These are phyloP conservation scores for Bucco capensis DNA, from an alignment of 2,113 vertebrate genomes.

Conservation along the genomic window DNA sequence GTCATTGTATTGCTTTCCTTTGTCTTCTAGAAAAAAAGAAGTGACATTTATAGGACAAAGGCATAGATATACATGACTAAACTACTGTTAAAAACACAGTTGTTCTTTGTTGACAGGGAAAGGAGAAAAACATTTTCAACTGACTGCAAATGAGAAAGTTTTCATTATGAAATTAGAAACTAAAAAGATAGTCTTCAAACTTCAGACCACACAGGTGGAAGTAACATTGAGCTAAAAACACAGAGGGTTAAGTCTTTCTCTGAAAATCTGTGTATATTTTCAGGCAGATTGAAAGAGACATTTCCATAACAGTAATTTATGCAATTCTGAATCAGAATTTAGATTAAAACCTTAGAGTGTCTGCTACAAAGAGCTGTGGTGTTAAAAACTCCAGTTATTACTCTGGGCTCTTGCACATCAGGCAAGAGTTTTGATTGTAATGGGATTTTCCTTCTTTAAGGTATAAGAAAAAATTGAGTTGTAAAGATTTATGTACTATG, in stretches of 20 bases:
- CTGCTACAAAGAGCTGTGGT: not conserved
- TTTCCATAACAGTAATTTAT: not conserved
- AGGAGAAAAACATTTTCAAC: not conserved
- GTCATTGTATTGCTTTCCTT: not conserved
- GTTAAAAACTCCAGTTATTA: not conserved
- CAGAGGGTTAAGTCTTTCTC: not conserved
- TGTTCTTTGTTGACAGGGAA: not conserved
- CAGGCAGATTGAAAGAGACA: not conserved
- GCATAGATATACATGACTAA: too few species aligned
- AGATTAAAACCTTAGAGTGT: conserved; percentile 2
- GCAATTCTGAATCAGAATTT: not conserved
- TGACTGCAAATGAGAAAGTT: not conserved
- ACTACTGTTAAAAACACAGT: not conserved
- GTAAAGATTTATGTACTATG: conserved; percentile 58
- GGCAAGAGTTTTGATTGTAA: not conserved
- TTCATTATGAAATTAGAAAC: not conserved
- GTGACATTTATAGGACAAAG: not conserved
- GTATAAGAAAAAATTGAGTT: not conserved
- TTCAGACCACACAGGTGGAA: not conserved
- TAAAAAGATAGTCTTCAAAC: not conserved
- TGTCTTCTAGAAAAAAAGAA: not conserved
- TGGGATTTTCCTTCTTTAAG: conserved; percentile 19
- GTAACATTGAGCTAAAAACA: not conserved
- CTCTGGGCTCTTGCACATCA: conserved; percentile 1
- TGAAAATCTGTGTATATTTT: not conserved